A percentile compares a stretch with the other conserved stretches of the same genome.
Conservation (phyloP, 2,888 invertebrate genomes). For the Drosophila pseudotakahashii region DNA sequence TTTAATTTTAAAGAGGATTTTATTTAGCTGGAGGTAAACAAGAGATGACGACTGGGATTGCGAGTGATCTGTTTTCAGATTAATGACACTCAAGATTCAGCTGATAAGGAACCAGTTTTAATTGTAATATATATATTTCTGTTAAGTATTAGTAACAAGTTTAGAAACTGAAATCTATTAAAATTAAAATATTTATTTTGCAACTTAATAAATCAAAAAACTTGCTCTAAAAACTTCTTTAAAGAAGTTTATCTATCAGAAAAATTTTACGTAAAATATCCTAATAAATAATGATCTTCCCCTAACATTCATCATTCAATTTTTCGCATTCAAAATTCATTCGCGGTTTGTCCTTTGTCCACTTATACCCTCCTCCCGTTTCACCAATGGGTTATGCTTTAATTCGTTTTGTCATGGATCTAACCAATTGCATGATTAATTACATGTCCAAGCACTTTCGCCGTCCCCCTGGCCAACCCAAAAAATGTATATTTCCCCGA, state of each 20-base stretch:
- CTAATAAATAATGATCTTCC: not conserved
- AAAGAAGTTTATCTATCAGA: not conserved
- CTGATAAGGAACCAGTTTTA: not conserved
- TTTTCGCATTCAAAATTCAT: constrained; percentile 29
- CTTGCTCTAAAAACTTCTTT: not conserved
- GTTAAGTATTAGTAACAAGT: not conserved
- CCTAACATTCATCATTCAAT: constrained; percentile 11
- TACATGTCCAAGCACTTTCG: constrained; percentile 48
- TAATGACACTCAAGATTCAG: not conserved
- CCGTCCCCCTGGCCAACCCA: constrained; percentile 31
- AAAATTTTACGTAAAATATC: not conserved
- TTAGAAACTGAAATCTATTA: too few species aligned
- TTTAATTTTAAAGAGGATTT: constrained; percentile 54
- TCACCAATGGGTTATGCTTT: constrained; percentile 56
- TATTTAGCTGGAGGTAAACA: constrained; percentile 44
- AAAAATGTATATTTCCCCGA: constrained; percentile 34
- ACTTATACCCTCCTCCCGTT: constrained; percentile 36
- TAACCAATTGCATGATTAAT: constrained; percentile 72
- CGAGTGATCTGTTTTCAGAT: constrained; percentile 18
- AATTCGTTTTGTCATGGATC: constrained; percentile 68
- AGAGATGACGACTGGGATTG: constrained; percentile 3
- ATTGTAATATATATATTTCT: not conserved
- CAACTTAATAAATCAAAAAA: not conserved
- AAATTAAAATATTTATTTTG: too few species aligned
- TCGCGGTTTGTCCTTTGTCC: constrained; percentile 47